A percentile compares a stretch with the other conserved stretches of the same genome.
phyloP scores from a whole-genome alignment of 2,113 vertebrate genomes.

The Lepisosteus oculatus region DNA sequence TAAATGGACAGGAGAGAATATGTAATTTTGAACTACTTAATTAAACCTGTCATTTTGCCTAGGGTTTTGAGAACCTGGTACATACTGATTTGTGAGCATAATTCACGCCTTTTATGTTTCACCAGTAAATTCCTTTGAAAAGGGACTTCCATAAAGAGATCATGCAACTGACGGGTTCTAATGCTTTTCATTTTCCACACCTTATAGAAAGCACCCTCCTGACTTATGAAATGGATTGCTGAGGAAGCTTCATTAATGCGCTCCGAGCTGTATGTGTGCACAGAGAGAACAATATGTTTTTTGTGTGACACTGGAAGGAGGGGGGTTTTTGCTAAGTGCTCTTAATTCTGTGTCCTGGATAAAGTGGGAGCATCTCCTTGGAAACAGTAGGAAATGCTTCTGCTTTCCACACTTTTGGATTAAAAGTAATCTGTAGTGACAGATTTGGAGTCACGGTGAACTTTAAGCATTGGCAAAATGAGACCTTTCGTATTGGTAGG shows the following conservation, averaged over 20 bases:
- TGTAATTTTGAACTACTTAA: constrained; percentile 8
- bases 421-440: too few relatives aligned
- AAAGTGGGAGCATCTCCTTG: too few relatives aligned
- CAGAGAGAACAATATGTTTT: too few relatives aligned
- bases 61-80: background rate
- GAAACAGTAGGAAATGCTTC: too few relatives aligned
- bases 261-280: too few relatives aligned
- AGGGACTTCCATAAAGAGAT: background rate
- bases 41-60: constrained; percentile 4
- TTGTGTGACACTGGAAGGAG: too few relatives aligned
- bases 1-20: background rate
- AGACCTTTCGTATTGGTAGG: too few relatives aligned
- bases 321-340: too few relatives aligned
- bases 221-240: background rate
- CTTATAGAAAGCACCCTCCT: background rate
- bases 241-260: background rate
- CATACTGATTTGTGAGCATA: background rate
- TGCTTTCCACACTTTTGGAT: too few relatives aligned
- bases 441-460: too few relatives aligned
- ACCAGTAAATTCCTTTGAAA: background rate
- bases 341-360: too few relatives aligned
- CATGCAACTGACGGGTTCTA: background rate
- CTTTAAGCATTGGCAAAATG: too few relatives aligned
- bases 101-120: constrained; percentile 2
- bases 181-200: background rate